Evolutionary conservation across 2,888 invertebrate species (phyloP), one percentile per base, ranked within the genome.

Genomic region (Drosophila pseudotalamancana): DNA sequence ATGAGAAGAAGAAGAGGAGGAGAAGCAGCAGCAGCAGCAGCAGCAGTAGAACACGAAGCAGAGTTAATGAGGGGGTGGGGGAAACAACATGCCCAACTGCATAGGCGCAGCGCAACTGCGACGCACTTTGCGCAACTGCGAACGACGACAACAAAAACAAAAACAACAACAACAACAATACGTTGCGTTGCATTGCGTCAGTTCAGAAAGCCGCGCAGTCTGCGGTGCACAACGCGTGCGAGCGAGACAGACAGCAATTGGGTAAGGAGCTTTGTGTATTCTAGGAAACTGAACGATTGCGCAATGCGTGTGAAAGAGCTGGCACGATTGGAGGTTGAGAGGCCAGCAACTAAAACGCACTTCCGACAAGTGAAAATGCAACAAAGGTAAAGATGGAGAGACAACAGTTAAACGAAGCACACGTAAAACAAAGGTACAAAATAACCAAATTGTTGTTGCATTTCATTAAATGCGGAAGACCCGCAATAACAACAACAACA

Each of bases 401-500:
- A 55, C 45, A 53, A 62, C 64, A 35, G 18, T 42, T 25, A 34
- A 54, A 37, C 55, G 50, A 73, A 74, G 59, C 50, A 57, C 57
- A 39, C 45, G 42, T 48, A 63, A 80, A 71, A 48, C 57, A 75
- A 82, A 67, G 31, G 56, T 60, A 64, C 46, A 56, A 57, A 82
- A 66, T 60, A 62, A 70, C 66, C 55, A 65, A 77, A 61, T 65
- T 75, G 64, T 78, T 77, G 80, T 78, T 88, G 88, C 84, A 85
- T 85, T 87, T 87, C 87, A 85, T 88, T 88, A 87, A 88, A 88
- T 87, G 82, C 84, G 84, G 88, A 85, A 85, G 87, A 84, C 70
- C 64, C 64, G 42, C 54, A 62, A 64, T 49, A 65, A 63, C 55
- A 55, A 50, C 57, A 55, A 27, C 53, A 54, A 35, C 23, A 43